Conservation (phyloP, 2,888 invertebrate genomes). For the Pseudococcus longispinus region DNA sequence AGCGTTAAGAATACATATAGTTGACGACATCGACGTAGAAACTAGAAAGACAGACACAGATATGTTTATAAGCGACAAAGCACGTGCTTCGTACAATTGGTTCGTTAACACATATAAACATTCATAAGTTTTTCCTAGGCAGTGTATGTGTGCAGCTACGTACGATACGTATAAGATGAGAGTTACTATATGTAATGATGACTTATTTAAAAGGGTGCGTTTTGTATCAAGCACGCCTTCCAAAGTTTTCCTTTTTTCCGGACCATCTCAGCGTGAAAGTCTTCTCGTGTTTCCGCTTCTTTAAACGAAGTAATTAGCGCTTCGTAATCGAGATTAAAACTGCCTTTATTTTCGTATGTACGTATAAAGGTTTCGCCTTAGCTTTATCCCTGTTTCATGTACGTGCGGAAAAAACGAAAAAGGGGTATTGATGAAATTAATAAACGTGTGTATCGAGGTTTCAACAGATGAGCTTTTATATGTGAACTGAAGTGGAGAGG, state of each 20-base stretch:
- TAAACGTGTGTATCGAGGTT: not conserved
- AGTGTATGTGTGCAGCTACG: too few relatives aligned
- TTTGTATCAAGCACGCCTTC: not conserved
- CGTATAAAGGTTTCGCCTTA: not conserved
- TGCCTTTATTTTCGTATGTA: not conserved
- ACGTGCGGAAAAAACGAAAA: not conserved
- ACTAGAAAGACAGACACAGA: not conserved
- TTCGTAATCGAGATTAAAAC: conserved; percentile 31
- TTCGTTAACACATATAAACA: conserved; percentile 55
- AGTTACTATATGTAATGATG: not conserved
- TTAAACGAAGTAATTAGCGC: conserved; percentile 41
- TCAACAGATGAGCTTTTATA: conserved; percentile 1
- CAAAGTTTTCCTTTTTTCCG: conserved; percentile 40
- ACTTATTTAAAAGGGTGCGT: conserved; percentile 16
- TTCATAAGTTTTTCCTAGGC: conserved; percentile 48
- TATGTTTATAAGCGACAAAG: conserved; percentile 44
- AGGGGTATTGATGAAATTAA: not conserved
- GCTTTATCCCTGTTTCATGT: not conserved
- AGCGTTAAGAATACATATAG: too few relatives aligned
- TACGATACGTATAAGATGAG: not conserved
- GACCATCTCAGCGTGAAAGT: conserved; percentile 26
- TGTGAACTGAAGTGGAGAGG: not conserved
- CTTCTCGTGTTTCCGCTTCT: conserved; percentile 41
- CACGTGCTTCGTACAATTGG: conserved; percentile 53
- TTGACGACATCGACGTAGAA: too few relatives aligned